phyloP scores from a whole-genome alignment of 2,797 vertebrate genomes.

The Micromesistius poutassou region DNA sequence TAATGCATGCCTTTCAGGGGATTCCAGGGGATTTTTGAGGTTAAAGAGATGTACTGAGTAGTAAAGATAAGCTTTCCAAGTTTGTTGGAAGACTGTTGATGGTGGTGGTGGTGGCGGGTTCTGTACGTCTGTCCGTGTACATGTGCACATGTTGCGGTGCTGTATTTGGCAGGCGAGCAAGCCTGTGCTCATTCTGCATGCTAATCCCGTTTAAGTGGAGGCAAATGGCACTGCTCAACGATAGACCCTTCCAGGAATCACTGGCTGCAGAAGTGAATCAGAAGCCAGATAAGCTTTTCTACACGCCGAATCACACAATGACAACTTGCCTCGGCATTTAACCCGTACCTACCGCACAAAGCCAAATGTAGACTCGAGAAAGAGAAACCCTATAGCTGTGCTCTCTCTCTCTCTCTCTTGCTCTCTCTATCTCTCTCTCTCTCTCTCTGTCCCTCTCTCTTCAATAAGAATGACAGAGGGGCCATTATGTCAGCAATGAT shows the following conservation, averaged over 20 bases:
- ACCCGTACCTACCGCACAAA: slow-evolving; percentile 19
- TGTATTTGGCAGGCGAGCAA: slow-evolving; percentile 30
- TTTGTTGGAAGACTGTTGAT: not conserved
- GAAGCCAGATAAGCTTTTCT: slow-evolving; percentile 37
- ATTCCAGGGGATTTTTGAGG: too few species aligned
- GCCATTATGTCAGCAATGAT: not conserved
- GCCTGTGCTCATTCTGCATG: slow-evolving; percentile 24
- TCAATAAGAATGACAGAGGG: not conserved
- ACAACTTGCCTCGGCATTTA: slow-evolving; percentile 42
- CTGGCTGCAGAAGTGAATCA: slow-evolving; percentile 39
- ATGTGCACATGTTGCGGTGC: slow-evolving; percentile 30
- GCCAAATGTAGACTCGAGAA: slow-evolving; percentile 26
- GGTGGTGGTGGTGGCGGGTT: not conserved
- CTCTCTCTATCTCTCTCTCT: too few species aligned
- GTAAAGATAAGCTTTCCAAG: too few species aligned
- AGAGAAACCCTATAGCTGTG: slow-evolving; percentile 6
- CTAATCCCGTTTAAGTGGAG: slow-evolving; percentile 52
- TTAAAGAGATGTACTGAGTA: too few species aligned
- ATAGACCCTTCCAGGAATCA: slow-evolving; percentile 42
- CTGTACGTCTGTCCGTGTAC: slow-evolving; percentile 19
- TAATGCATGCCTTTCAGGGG: too few species aligned
- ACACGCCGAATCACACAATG: slow-evolving; percentile 36
- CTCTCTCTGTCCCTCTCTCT: not conserved
- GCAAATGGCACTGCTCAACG: slow-evolving; percentile 52
- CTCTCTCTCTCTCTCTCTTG: too few species aligned